Conservation (phyloP, 1,140 invertebrate species). For the Pentalonia nigronervosa region DNA sequence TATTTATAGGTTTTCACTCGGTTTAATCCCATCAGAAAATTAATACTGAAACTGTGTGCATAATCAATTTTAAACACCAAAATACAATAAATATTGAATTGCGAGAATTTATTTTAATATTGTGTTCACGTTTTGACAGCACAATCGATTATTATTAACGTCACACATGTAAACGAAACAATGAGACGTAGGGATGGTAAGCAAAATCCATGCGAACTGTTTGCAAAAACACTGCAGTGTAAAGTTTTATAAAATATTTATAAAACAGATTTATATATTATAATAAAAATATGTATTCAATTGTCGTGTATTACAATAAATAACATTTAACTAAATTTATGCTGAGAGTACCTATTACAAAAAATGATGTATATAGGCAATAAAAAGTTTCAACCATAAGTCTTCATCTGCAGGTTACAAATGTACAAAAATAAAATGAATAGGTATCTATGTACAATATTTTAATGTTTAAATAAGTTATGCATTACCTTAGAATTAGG, state of each 20-base stretch:
- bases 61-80: not conserved
- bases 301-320: too few relatives aligned
- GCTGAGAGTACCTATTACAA: too few relatives aligned
- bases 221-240: not conserved
- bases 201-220: not conserved
- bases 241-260: not conserved
- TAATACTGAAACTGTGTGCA: not conserved
- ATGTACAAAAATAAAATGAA: not conserved
- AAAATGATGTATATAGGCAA: too few relatives aligned
- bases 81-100: not conserved
- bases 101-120: not conserved
- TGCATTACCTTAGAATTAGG: not conserved
- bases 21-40: not conserved
- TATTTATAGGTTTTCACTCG: not conserved
- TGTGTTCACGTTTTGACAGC: not conserved
- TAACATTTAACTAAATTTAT: too few relatives aligned
- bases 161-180: not conserved
- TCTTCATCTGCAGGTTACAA: too few relatives aligned
- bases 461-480: not conserved
- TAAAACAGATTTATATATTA: not conserved
- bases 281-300: not conserved
- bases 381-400: too few relatives aligned
- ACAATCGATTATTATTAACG: not conserved
- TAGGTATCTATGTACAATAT: not conserved
- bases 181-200: not conserved